phyloP scores from a whole-genome alignment of 2,113 vertebrate genomes.

The Myocastor coypus region DNA sequence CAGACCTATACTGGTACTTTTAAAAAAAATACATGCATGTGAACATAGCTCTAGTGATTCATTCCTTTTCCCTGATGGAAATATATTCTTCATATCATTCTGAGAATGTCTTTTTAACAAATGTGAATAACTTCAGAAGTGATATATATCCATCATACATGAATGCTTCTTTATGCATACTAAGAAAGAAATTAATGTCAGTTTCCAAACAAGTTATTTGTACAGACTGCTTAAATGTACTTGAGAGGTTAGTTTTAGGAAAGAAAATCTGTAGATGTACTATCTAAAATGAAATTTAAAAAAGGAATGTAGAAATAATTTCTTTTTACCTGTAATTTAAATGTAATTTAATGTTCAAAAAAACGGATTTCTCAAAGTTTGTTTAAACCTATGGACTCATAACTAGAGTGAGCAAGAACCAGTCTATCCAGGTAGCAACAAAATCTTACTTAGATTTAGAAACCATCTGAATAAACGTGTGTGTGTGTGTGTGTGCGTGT shows the following conservation, averaged over 20 bases:
- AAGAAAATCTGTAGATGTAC: neutral
- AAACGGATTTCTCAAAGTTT: conserved; percentile 39
- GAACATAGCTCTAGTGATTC: neutral
- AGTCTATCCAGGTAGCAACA: neutral
- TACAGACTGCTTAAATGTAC: neutral
- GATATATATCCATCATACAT: neutral
- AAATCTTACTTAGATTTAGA: neutral
- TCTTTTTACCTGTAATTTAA: conserved; percentile 27
- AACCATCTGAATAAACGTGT: neutral
- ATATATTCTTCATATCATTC: neutral
- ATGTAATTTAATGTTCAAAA: neutral
- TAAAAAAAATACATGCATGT: neutral
- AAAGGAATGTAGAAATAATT: conserved; percentile 32
- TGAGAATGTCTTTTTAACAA: conserved; percentile 23
- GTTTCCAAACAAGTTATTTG: neutral
- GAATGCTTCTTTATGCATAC: neutral
- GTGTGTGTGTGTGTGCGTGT: neutral
- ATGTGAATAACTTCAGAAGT: conserved; percentile 14
- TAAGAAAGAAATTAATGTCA: neutral
- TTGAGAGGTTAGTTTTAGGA: conserved; percentile 16
- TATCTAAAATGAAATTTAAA: conserved; percentile 42
- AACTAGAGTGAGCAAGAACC: neutral
- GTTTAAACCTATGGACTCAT: conserved; percentile 26
- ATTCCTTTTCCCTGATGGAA: conserved; percentile 24
- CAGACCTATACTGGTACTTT: neutral